Base-by-base conservation (phyloP, 2,797 vertebrate genomes). In the Lindbergichthys nudifrons region DNA sequence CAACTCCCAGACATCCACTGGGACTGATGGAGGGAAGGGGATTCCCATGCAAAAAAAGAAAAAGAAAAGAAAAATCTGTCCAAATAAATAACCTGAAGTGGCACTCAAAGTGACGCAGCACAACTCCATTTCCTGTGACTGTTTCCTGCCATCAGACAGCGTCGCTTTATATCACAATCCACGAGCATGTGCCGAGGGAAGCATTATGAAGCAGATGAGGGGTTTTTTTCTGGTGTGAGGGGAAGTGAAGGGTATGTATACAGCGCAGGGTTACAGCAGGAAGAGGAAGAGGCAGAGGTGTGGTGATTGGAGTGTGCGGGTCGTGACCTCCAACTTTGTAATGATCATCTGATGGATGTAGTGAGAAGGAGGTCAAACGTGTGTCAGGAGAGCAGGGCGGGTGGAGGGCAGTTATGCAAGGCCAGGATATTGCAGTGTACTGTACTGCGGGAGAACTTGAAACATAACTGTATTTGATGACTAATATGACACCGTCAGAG, bases 321-420 rank as follows among this genome's bases (percentile, higher is more conserved):
- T 94, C 85, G 46, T 54, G 87, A 93, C 92, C 91, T 81, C 81
- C 66, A 80, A 61, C 86, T 89, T 36, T 92, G 88, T 94, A 93
- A 94, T 91, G 93, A 93, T 91, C 90, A 93, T 79, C 92, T 92
- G 92, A 94, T 94, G 83, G 89, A 94, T 94, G 93, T 80, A 60
- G 85, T 36, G 65, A 73, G 69, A 65, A 75, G 54, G 88, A 92
- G 90, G 92, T 93, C 92, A 89, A 84, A 81, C 52, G 80, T 53
- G 87, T 90, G 92, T 93, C 90, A 89, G 75, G 65, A 56, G 46
- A 68, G 69, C 69, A 26, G 64, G 61, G 54, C 63, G 26, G 71
- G 13, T 11, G 21, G 45, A 1, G 42, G 64, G 13, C 60, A 63
- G 36, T 39, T 50, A 30, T 51, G 48, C 41, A 41, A 1, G 6